Percentiles rank a stretch among this genome's conserved stretches.
These are phyloP conservation scores for Apus apus DNA, from an alignment of 2,113 vertebrate species.

Conservation along the genomic window DNA sequence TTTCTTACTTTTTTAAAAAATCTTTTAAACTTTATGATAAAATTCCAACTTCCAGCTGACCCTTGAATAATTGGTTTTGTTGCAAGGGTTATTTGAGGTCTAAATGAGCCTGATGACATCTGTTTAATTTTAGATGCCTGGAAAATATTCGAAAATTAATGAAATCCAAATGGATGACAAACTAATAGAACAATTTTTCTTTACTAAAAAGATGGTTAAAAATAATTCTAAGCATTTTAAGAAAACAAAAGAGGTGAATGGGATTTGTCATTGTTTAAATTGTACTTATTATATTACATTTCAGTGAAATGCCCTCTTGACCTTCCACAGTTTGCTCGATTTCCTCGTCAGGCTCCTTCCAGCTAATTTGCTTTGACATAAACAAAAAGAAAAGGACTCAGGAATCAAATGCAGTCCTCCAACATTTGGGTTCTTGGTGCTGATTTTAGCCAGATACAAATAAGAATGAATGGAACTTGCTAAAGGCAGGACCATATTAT, in stretches of 20 bases:
- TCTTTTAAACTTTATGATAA: slow-evolving; percentile 69
- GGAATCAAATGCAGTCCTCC: slow-evolving; percentile 52
- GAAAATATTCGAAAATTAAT: slow-evolving; percentile 76
- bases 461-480: slow-evolving; percentile 62
- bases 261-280: slow-evolving; percentile 69
- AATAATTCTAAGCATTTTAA: slow-evolving; percentile 70
- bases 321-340: slow-evolving; percentile 63
- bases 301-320: slow-evolving; percentile 58
- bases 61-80: slow-evolving; percentile 76
- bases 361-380: slow-evolving; percentile 68
- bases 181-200: slow-evolving; percentile 77
- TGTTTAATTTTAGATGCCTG: slow-evolving; percentile 80
- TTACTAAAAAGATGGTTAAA: slow-evolving; percentile 66
- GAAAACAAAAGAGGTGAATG: slow-evolving; percentile 69
- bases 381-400: slow-evolving; percentile 53
- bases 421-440: slow-evolving; percentile 37
- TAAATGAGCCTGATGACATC: slow-evolving; percentile 75
- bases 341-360: slow-evolving; percentile 65
- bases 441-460: slow-evolving; percentile 69
- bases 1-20: neutral
- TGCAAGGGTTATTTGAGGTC: slow-evolving; percentile 76
- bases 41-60: slow-evolving; percentile 73
- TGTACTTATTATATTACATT: slow-evolving; percentile 69
- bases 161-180: slow-evolving; percentile 75
- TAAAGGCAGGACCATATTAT: slow-evolving; percentile 59